These are phyloP conservation scores for Eristalis pertinax DNA, from an alignment of 2,888 invertebrate species.

Conservation along the genomic window DNA sequence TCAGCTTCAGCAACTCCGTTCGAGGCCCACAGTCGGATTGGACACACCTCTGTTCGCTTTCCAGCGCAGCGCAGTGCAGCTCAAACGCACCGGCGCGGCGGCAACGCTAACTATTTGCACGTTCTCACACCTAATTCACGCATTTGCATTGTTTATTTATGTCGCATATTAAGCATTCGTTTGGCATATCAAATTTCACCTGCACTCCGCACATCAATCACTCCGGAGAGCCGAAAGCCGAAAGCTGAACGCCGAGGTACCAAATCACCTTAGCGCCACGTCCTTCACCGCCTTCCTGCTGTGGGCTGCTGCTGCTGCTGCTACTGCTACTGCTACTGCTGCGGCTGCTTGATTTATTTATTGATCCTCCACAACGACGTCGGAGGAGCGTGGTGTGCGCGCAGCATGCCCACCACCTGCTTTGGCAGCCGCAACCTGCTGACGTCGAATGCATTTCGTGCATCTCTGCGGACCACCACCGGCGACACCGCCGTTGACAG, in stretches of 20 bases:
- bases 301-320: too few relatives aligned
- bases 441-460: conserved; percentile 3
- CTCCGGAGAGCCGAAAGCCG: conserved; percentile 55
- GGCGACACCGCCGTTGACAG: conserved; percentile 27
- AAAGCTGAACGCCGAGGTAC: conserved; percentile 46
- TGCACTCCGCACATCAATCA: conserved; percentile 59
- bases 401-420: conserved; percentile 48
- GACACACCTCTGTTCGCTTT: background rate
- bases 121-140: conserved; percentile 57
- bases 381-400: conserved; percentile 36
- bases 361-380: conserved; percentile 51
- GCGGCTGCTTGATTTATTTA: conserved; percentile 55
- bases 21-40: background rate
- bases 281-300: background rate
- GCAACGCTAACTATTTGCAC: conserved; percentile 39
- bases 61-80: too few relatives aligned
- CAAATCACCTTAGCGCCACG: background rate
- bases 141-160: conserved; percentile 69
- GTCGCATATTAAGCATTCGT: conserved; percentile 56
- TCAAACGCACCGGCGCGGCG: background rate
- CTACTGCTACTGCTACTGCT: background rate
- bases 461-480: conserved; percentile 29
- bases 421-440: conserved; percentile 11
- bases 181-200: conserved; percentile 68
- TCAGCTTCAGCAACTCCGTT: too few relatives aligned